Base-by-base conservation (phyloP, 2,797 vertebrate genomes). In the Numenius phaeopus region DNA sequence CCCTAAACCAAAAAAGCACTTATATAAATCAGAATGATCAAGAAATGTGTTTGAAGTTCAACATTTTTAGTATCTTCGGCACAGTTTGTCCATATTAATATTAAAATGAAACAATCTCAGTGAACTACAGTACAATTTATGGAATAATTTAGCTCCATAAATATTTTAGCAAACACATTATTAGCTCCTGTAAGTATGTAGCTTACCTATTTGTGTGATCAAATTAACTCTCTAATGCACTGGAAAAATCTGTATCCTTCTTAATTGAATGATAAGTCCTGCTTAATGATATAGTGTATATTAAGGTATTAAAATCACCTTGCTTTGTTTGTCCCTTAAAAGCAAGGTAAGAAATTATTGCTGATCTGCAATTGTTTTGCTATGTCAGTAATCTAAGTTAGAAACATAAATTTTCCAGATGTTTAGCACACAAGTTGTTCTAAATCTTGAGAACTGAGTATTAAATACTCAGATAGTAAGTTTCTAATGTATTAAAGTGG, bases 121-220 rank as follows among this genome's bases (percentile, higher is more conserved):
- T 83, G 66, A 89, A 73, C 34, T 89, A 67, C 30, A 29, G 61
- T 80, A 64, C 83, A 85, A 89, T 90, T 92, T 76, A 95, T 90
- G 77, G 77, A 96, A 94, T 90, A 91, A 83, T 95, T 92, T 80
- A 42, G 59, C 22, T 52, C 66, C 30, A 89, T 95, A 94, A 95
- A 94, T 96, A 94, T 91, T 97, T 97, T 61, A 92, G 57, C 23
- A 85, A 94, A 90, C 1, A 37, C 22, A 39, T 83, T 92, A 85
- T 83, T 85, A 89, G 27, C 18, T 94, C 17, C 20, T 8, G 1
- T 57, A 89, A 79, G 59, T 64, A 61, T 39, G n/a, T 86, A 85
- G n/a, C 27, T 94, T 72, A 69, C 69, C 29, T 89, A 47, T 82
- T 76, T 75, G 21, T 79, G 61, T 54, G 70, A 80, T 67, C 59